phyloP scores from a whole-genome alignment of 2,888 invertebrate genomes.

The Clunio marinus region DNA sequence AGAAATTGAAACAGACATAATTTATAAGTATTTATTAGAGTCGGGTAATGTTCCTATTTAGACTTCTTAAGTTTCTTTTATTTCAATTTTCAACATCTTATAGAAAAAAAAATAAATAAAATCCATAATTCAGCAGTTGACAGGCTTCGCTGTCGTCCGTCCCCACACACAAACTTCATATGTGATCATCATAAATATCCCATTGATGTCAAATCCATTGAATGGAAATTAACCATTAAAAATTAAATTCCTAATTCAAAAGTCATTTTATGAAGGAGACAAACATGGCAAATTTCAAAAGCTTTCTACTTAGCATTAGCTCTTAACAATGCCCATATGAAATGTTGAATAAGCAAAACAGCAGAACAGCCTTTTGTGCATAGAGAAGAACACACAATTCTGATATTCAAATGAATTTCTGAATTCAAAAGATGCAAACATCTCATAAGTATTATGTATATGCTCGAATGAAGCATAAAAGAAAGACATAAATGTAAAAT shows the following conservation, averaged over 20 bases:
- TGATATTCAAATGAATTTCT: too few species aligned
- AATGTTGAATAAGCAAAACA: neutral
- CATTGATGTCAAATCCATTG: neutral
- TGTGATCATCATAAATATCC: neutral
- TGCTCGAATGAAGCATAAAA: neutral
- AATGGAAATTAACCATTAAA: constrained; percentile 13
- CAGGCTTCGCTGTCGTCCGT: too few species aligned
- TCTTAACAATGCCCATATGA: neutral
- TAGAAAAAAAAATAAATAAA: too few species aligned
- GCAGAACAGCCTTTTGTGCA: neutral
- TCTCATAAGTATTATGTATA: neutral
- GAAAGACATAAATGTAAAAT: neutral
- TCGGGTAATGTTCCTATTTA: too few species aligned
- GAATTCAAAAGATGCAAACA: neutral
- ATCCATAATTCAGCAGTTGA: too few species aligned
- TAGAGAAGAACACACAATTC: neutral
- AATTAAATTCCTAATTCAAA: constrained; percentile 5
- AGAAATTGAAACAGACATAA: too few species aligned
- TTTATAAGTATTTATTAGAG: too few species aligned
- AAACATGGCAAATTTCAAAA: neutral
- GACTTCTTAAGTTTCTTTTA: too few species aligned
- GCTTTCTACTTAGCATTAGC: neutral
- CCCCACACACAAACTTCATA: too few species aligned
- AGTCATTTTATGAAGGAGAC: neutral
- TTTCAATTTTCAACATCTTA: too few species aligned